Evolutionary conservation across 2,888 invertebrate genomes (phyloP).

Genomic region (Drosophila emarginata): DNA sequence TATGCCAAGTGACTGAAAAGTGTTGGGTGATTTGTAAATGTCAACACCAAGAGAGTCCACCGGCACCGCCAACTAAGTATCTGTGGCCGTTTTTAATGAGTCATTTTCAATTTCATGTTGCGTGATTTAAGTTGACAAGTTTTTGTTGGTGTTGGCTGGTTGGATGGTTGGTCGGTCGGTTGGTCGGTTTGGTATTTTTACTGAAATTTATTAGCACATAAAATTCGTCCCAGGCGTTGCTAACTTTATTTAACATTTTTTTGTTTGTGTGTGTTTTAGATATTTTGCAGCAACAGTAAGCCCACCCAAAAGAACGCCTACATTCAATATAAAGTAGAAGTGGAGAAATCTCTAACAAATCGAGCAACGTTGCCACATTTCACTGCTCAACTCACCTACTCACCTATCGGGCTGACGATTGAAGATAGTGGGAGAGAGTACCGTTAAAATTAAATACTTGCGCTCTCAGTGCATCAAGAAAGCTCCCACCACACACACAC

Average conservation of each 20-base stretch:
- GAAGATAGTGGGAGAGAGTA: slow-evolving; percentile 60
- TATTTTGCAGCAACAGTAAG: slow-evolving; percentile 75
- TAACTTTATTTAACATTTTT: slow-evolving; percentile 69
- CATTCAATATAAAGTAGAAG: slow-evolving; percentile 40
- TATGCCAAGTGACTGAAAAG: slow-evolving; percentile 50
- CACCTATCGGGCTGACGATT: slow-evolving; percentile 3
- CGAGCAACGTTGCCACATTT: slow-evolving; percentile 64
- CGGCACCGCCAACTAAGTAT: slow-evolving; percentile 18
- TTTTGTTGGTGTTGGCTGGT: slow-evolving; percentile 30
- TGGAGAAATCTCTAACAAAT: slow-evolving; percentile 61
- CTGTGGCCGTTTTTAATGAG: slow-evolving; percentile 56
- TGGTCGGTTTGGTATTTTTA: slow-evolving; percentile 51
- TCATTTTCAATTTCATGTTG: slow-evolving; percentile 73
- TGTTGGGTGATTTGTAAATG: slow-evolving; percentile 74
- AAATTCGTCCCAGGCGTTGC: slow-evolving; percentile 76
- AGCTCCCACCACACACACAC: slow-evolving; percentile 39
- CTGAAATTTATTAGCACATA: slow-evolving; percentile 72
- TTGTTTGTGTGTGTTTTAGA: slow-evolving; percentile 57
- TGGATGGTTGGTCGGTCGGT: not conserved
- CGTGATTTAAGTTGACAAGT: slow-evolving; percentile 69
- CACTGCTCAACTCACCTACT: slow-evolving; percentile 27
- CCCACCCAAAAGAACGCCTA: slow-evolving; percentile 68
- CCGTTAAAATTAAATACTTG: slow-evolving; percentile 51
- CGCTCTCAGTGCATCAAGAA: slow-evolving; percentile 59
- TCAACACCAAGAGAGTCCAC: slow-evolving; percentile 61